phyloP scores from a whole-genome alignment of 2,113 vertebrate species.

The Phylloscopus whistleri region DNA sequence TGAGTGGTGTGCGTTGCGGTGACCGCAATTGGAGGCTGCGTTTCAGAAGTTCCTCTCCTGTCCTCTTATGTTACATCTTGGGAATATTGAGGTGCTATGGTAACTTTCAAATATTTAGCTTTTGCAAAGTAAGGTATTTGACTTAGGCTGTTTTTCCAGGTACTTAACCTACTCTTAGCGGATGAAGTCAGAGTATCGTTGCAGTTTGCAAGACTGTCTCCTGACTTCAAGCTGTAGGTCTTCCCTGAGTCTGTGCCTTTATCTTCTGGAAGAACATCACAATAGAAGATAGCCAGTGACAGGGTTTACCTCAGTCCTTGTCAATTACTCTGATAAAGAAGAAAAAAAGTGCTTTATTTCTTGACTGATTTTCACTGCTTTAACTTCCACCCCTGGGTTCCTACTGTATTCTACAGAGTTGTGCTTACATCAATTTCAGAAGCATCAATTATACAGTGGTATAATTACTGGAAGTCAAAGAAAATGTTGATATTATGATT shows the following conservation, averaged over 20 bases:
- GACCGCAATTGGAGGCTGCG: neutral
- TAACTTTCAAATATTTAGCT: conserved; percentile 67
- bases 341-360: neutral
- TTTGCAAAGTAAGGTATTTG: conserved; percentile 59
- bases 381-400: neutral
- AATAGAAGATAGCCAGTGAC: neutral
- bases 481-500: conserved; percentile 9
- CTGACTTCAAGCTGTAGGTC: neutral
- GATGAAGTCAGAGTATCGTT: conserved; percentile 8
- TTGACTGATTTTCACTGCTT: neutral
- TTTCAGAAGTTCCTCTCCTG: conserved; percentile 44
- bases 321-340: conserved; percentile 17
- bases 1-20: accelerated
- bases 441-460: neutral
- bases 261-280: neutral
- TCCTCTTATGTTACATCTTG: conserved; percentile 59
- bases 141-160: conserved; percentile 63
- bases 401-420: neutral
- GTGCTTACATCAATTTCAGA: conserved; percentile 14
- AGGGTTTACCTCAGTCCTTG: neutral
- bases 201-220: neutral
- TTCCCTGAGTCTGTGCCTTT: neutral
- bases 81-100: conserved; percentile 62
- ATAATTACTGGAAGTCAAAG: conserved; percentile 42
- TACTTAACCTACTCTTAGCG: conserved; percentile 28